Conservation (phyloP, 2,888 invertebrate genomes). For the Nemotelus nigrinus region DNA sequence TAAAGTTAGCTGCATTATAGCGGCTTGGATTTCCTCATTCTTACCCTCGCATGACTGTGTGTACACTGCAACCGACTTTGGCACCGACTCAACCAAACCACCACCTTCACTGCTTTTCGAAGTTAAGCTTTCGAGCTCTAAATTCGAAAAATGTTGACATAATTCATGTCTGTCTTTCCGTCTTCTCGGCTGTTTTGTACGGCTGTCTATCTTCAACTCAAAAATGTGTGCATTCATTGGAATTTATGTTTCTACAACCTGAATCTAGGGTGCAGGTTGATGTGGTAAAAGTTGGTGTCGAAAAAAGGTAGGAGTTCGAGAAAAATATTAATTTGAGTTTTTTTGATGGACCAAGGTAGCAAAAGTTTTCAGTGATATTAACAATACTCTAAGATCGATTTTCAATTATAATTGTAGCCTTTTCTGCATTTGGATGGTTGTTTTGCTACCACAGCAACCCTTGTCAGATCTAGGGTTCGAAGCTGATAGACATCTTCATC, state of each 20-base stretch:
- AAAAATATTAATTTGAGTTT: too few species aligned
- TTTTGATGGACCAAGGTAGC: too few species aligned
- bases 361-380: too few species aligned
- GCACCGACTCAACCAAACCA: not conserved
- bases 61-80: not conserved
- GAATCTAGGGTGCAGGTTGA: not conserved
- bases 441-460: too few species aligned
- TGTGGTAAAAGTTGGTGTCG: not conserved
- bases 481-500: too few species aligned
- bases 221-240: conserved; percentile 36
- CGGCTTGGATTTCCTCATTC: not conserved
- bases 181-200: conserved; percentile 17
- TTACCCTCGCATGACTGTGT: not conserved
- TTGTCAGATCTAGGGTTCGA: too few species aligned
- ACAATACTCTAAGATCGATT: too few species aligned
- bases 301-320: too few species aligned
- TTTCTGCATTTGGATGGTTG: too few species aligned
- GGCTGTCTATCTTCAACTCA: conserved; percentile 34
- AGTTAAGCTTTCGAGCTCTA: conserved; percentile 5
- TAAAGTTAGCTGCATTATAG: conserved; percentile 23
- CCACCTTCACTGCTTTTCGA: not conserved
- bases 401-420: too few species aligned
- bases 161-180: conserved; percentile 34
- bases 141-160: conserved; percentile 41
- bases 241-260: conserved; percentile 24